Conservation (phyloP, 2,113 vertebrate genomes). For the Dipodomys ordii region DNA sequence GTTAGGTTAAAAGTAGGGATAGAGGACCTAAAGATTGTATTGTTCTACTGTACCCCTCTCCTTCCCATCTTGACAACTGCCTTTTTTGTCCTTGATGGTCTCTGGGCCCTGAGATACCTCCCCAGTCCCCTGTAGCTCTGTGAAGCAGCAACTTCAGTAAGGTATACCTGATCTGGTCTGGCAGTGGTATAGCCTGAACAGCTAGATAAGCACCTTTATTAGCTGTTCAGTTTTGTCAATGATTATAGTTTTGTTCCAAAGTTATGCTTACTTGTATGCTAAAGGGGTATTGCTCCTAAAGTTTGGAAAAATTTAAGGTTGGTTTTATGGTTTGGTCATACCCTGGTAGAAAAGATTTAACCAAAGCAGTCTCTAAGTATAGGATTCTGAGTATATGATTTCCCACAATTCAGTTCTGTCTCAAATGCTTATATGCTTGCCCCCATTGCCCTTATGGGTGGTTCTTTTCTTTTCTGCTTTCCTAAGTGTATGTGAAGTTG, state of each 20-base stretch:
- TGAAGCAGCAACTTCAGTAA: not conserved
- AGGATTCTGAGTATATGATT: not conserved
- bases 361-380: not conserved
- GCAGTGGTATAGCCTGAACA: not conserved
- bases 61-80: not conserved
- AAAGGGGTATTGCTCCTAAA: not conserved
- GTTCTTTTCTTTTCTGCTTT: constrained; percentile 29
- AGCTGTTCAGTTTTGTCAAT: not conserved
- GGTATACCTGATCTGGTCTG: not conserved
- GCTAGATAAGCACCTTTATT: not conserved
- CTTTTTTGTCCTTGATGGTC: not conserved
- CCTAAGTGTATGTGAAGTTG: constrained; percentile 11
- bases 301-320: not conserved
- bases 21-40: not conserved
- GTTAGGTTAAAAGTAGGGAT: not conserved
- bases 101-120: not conserved
- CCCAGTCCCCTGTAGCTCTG: not conserved
- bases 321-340: not conserved
- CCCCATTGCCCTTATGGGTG: not conserved
- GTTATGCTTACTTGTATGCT: not conserved
- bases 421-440: not conserved
- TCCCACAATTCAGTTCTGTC: not conserved
- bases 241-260: not conserved
- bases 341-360: not conserved
- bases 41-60: not conserved